These are phyloP conservation scores for Oreohelix idahoensis DNA, from an alignment of 1,140 invertebrate genomes.

Conservation along the genomic window DNA sequence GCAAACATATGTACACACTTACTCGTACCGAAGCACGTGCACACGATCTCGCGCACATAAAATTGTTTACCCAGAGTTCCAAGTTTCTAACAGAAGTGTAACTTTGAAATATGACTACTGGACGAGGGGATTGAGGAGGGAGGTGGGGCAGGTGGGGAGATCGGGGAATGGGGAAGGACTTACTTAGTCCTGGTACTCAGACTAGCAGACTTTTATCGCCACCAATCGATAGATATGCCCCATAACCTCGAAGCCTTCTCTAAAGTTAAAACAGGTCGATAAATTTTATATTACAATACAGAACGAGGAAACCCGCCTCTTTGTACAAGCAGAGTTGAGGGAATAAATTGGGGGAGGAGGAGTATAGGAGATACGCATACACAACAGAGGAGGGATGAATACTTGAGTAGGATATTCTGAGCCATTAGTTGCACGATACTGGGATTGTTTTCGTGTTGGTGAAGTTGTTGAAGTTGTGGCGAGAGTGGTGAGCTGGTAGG, in stretches of 20 bases:
- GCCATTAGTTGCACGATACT: too few relatives aligned
- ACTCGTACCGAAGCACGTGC: neutral
- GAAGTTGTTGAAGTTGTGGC: too few relatives aligned
- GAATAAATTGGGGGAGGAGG: neutral
- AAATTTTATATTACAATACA: conserved; percentile 24
- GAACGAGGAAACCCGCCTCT: neutral
- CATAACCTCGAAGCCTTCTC: conserved; percentile 1
- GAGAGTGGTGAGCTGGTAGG: too few relatives aligned
- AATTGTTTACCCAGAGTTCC: neutral
- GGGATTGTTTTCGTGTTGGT: too few relatives aligned
- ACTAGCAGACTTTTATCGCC: neutral
- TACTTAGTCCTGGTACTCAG: conserved; percentile 11
- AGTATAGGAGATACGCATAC: neutral
- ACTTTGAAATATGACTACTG: conserved; percentile 9
- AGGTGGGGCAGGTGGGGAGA: neutral
- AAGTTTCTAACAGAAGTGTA: neutral
- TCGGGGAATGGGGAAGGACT: neutral
- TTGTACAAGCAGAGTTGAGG: neutral
- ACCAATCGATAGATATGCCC: conserved; percentile 13
- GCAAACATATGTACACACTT: neutral
- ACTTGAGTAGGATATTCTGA: too few relatives aligned
- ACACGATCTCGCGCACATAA: neutral
- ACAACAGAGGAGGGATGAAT: too few relatives aligned
- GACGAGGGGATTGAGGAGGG: neutral
- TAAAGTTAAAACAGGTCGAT: conserved; percentile 13